These are phyloP conservation scores for Ramphastos sulfuratus DNA, from an alignment of 2,113 vertebrate genomes.

Conservation along the genomic window DNA sequence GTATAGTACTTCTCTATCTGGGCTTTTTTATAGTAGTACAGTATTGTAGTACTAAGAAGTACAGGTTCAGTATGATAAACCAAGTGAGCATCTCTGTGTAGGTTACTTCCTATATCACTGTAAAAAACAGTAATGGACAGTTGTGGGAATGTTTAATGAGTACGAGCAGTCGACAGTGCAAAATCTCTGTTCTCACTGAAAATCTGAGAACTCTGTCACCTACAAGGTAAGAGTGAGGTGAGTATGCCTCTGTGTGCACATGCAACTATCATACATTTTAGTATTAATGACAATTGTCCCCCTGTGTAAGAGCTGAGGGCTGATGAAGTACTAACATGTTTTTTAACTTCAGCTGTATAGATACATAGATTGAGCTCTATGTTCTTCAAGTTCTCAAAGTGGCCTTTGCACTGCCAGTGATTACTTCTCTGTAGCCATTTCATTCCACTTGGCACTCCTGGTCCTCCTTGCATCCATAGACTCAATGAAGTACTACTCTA, in stretches of 20 bases:
- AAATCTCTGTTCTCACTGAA: not conserved
- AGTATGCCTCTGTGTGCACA: not conserved
- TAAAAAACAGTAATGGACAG: not conserved
- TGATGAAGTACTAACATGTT: not conserved
- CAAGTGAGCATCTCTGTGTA: not conserved
- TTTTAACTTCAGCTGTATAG: not conserved
- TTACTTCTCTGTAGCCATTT: not conserved
- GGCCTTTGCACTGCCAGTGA: not conserved
- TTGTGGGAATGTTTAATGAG: not conserved
- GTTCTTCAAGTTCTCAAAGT: not conserved
- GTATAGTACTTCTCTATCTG: too few relatives aligned
- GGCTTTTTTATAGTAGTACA: too few relatives aligned
- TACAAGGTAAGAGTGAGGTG: not conserved
- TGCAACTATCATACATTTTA: accelerated
- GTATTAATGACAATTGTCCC: not conserved
- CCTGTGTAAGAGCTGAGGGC: not conserved
- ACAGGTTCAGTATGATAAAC: not conserved
- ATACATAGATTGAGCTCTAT: not conserved
- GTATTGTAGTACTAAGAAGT: not conserved
- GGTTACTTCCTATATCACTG: not conserved
- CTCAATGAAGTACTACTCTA: not conserved
- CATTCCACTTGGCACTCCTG: accelerated
- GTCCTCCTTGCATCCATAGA: not conserved
- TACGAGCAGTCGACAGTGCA: not conserved
- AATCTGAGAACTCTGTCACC: not conserved